Evolutionary conservation across 1,140 invertebrate genomes (phyloP).

Genomic region (Lepidostoma basale): DNA sequence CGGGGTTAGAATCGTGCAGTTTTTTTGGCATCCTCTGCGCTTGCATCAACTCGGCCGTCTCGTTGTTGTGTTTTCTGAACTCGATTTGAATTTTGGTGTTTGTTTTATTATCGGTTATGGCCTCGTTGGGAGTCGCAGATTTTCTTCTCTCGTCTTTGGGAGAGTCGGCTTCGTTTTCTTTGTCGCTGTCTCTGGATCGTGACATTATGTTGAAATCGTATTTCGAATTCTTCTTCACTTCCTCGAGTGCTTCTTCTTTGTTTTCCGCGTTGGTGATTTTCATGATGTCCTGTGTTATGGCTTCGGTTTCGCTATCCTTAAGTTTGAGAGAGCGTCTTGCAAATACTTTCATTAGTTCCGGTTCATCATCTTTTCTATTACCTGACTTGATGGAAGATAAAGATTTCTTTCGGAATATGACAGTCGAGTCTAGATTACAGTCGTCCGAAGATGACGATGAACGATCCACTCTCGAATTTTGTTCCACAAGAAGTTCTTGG

Average conservation of each 20-base stretch:
- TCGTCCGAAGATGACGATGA: slow-evolving; percentile 45
- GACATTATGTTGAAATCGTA: slow-evolving; percentile 59
- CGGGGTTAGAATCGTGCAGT: slow-evolving; percentile 55
- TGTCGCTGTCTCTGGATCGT: slow-evolving; percentile 69
- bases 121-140: slow-evolving; percentile 36
- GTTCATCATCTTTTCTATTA: slow-evolving; percentile 68
- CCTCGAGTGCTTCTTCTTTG: slow-evolving; percentile 32
- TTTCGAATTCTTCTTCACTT: slow-evolving; percentile 47
- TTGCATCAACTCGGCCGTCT: slow-evolving; percentile 48
- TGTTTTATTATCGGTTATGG: slow-evolving; percentile 49
- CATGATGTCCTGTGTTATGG: slow-evolving; percentile 61
- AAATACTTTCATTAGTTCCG: slow-evolving; percentile 81
- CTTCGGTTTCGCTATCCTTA: slow-evolving; percentile 70
- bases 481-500: slow-evolving; percentile 41
- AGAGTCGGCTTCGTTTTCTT: slow-evolving; percentile 65
- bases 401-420: slow-evolving; percentile 62
- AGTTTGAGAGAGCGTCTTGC: slow-evolving; percentile 76
- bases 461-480: slow-evolving; percentile 35
- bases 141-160: slow-evolving; percentile 51
- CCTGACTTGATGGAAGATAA: slow-evolving; percentile 41
- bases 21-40: slow-evolving; percentile 51
- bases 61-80: slow-evolving; percentile 42
- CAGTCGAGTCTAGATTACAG: slow-evolving; percentile 53
- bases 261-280: slow-evolving; percentile 35
- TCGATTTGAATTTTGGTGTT: slow-evolving; percentile 46